These are phyloP conservation scores for Alouatta palliata DNA, from an alignment of 2,113 vertebrate species.

Conservation along the genomic window DNA sequence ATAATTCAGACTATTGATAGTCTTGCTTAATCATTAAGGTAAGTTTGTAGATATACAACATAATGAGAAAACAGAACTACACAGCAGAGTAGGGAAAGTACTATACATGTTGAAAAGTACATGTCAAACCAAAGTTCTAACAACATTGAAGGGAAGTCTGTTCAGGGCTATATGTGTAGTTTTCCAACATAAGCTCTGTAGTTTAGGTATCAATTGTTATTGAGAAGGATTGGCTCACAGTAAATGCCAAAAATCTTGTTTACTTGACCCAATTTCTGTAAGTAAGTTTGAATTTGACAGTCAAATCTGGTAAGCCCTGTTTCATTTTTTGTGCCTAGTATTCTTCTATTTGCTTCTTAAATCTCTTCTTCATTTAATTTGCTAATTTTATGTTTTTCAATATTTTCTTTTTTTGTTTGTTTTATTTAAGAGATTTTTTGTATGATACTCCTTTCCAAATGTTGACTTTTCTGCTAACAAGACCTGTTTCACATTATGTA, in stretches of 20 bases:
- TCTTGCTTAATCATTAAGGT: not conserved
- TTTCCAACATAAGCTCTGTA: not conserved
- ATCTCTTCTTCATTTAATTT: not conserved
- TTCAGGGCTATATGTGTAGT: not conserved
- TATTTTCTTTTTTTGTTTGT: not conserved
- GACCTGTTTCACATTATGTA: not conserved
- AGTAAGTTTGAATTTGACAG: conserved; percentile 16
- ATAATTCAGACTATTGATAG: not conserved
- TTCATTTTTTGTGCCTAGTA: not conserved
- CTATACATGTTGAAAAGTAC: not conserved
- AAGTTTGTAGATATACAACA: not conserved
- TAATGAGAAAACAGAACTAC: conserved; percentile 19
- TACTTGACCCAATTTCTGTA: not conserved
- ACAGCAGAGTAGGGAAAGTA: not conserved
- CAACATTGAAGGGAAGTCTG: not conserved
- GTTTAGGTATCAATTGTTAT: not conserved
- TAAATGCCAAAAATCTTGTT: not conserved
- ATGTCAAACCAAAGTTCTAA: not conserved
- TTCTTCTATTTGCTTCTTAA: not conserved
- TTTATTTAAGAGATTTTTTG: conserved; percentile 34
- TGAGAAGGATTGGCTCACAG: not conserved
- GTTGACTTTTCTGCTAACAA: conserved; percentile 35
- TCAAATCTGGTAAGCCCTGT: not conserved
- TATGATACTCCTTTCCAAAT: not conserved
- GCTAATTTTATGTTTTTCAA: conserved; percentile 10